Base-by-base conservation (phyloP, 2,888 invertebrate species). In the Dryomyza anilis region DNA sequence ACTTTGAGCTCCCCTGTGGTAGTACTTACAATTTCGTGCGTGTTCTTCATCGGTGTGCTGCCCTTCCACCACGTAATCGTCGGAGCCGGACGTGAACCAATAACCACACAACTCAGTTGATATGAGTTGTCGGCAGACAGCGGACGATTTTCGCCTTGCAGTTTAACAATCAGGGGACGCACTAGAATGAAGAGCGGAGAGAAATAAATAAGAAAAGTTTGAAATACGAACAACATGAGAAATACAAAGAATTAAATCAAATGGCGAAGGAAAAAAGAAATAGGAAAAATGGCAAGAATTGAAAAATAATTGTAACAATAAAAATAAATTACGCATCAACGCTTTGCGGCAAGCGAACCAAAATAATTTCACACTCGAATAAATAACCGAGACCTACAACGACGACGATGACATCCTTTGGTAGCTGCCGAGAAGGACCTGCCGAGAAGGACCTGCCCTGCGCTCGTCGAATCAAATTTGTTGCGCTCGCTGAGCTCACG, bases 11-110 rank as follows among this genome's bases (percentile, higher is more conserved):
- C n/a, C n/a, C n/a, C n/a, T 27, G 3, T 27, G n/a, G n/a, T 52
- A 52, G 1, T 19, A 85, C 87, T 88, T 85, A 90, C 90, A 80
- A 86, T 87, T 84, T 89, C 88, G 76, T 87, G 85, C 63, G 89
- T 88, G 77, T 88, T 87, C 75, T 86, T 87, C 85, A 91, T 87
- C 70, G 87, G 86, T 6, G 86, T 85, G 78, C 89, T 89, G 61
- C 90, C 91, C 81, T 90, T 91, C 88, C 89, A 91, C 92, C 92
- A 92, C 57, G 89, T 88, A 76, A 92, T 89, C 71, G 87, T 86
- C n/a, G 92, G 91, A n/a, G 87, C 86, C 33, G 92, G 92, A 74
- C 90, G 86, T 52, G 92, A 89, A 33, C 92, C 92, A 66, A 89
- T 87, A 48, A 91, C 89, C 78, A 89, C 88, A 80, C 92, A 92